These are phyloP conservation scores for Hemicordylus capensis DNA, from an alignment of 2,113 vertebrate species.

Conservation along the genomic window DNA sequence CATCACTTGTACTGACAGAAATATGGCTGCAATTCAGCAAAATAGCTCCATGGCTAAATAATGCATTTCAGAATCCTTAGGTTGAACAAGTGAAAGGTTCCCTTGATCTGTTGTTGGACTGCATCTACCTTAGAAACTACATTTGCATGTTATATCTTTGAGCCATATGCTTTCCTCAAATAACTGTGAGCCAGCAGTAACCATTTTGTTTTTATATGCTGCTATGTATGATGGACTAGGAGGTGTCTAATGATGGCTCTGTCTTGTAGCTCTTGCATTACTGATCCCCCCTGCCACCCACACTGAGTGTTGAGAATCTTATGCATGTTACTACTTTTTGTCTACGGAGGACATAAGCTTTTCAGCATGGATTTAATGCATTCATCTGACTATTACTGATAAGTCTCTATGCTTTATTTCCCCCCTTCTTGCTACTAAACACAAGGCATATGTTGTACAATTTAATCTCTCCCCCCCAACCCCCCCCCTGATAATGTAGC, in stretches of 20 bases:
- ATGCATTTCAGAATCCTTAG: conserved; percentile 55
- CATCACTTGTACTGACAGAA: conserved; percentile 90
- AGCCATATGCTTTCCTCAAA: background rate
- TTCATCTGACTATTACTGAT: rapidly evolving
- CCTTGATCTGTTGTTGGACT: rapidly evolving
- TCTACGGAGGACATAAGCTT: conserved; percentile 14
- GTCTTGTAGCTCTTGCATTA: conserved; percentile 26
- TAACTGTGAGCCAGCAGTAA: background rate
- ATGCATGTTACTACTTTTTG: background rate
- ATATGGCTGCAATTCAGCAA: conserved; percentile 86
- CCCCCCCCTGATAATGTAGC: rapidly evolving
- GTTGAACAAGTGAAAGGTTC: background rate
- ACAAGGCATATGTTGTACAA: background rate
- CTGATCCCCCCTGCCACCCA: conserved; percentile 3
- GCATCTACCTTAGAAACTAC: conserved; percentile 4
- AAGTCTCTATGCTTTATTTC: background rate
- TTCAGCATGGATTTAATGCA: background rate
- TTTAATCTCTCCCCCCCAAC: too few species aligned
- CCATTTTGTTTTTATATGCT: background rate
- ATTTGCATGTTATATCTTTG: conserved; percentile 18
- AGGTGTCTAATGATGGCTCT: conserved; percentile 21
- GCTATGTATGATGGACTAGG: rapidly evolving
- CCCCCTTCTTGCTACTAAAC: background rate
- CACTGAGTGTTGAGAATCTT: background rate
- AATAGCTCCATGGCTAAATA: conserved; percentile 45